Evolutionary conservation across 1,140 invertebrate species (phyloP).

Genomic region (Drosophila insularis): DNA sequence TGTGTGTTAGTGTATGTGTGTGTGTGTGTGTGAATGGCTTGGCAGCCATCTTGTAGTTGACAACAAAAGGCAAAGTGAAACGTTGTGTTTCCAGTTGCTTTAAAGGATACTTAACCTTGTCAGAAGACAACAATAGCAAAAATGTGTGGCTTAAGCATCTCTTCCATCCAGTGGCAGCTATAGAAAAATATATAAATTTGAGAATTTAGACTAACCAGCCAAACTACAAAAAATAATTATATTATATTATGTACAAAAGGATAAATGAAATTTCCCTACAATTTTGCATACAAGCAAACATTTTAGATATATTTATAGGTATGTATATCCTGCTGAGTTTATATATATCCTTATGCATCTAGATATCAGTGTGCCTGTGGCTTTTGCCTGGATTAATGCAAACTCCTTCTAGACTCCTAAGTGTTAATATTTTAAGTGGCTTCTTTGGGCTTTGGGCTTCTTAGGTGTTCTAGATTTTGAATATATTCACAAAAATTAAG

Average conservation of each 20-base stretch:
- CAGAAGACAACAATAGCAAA: slow-evolving; percentile 27
- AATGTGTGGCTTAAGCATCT: slow-evolving; percentile 20
- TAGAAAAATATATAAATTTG: neutral
- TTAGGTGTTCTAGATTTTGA: too few species aligned
- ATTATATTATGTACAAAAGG: neutral
- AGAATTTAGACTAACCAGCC: neutral
- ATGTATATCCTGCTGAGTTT: too few species aligned
- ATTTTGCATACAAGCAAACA: too few species aligned
- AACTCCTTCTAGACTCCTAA: too few species aligned
- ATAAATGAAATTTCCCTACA: too few species aligned
- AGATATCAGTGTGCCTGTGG: too few species aligned
- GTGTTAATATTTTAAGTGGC: too few species aligned
- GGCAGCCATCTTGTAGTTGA: slow-evolving; percentile 46
- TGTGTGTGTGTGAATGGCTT: slow-evolving; percentile 13
- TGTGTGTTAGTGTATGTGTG: slow-evolving; percentile 9
- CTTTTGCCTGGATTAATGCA: too few species aligned
- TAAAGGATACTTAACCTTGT: slow-evolving; percentile 58
- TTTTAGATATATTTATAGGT: too few species aligned
- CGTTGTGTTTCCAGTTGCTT: slow-evolving; percentile 37
- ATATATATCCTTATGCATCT: too few species aligned
- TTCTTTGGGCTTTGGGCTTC: too few species aligned
- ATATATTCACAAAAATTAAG: too few species aligned
- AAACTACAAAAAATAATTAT: neutral
- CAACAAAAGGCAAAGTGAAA: slow-evolving; percentile 49
- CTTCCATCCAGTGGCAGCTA: neutral